Percentiles rank a stretch among this genome's conserved stretches.
Conservation (phyloP, 2,797 vertebrate genomes). For the Notolabrus celidotus region DNA sequence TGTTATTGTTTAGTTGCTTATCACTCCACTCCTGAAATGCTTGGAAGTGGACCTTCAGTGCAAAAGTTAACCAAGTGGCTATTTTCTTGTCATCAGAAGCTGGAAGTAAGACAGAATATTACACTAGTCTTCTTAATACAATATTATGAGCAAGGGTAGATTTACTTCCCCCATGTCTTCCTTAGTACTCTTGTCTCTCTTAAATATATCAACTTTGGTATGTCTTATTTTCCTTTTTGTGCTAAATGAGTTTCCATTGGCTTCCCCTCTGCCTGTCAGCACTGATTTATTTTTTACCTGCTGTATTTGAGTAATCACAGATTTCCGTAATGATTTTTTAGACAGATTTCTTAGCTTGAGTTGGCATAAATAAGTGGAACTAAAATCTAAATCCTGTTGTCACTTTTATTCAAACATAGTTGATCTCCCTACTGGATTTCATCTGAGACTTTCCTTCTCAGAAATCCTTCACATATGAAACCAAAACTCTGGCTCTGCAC, state of each 20-base stretch:
- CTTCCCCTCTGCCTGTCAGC: slow-evolving; percentile 7
- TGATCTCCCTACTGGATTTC: slow-evolving; percentile 43
- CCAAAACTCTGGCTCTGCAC: slow-evolving; percentile 27
- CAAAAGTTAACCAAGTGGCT: slow-evolving; percentile 4
- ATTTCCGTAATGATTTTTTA: slow-evolving; percentile 21
- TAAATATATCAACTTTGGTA: slow-evolving; percentile 14
- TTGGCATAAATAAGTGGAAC: slow-evolving; percentile 32
- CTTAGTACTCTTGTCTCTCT: background rate
- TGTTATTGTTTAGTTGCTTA: no score
- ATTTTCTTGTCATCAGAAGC: slow-evolving; percentile 8
- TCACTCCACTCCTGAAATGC: no score
- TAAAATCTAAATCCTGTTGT: slow-evolving; percentile 29
- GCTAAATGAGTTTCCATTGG: slow-evolving; percentile 30
- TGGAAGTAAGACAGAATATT: background rate
- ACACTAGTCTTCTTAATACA: background rate
- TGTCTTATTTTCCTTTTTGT: slow-evolving; percentile 20
- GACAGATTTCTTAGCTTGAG: slow-evolving; percentile 10
- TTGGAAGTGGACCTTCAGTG: no score
- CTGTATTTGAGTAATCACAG: slow-evolving; percentile 24
- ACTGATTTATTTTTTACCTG: slow-evolving; percentile 44
- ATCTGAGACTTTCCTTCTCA: slow-evolving; percentile 38
- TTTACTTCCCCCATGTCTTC: background rate
- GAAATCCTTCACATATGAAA: slow-evolving; percentile 40
- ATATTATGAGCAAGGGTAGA: background rate
- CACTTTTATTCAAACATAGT: slow-evolving; percentile 37